Evolutionary conservation across 1,140 invertebrate genomes (phyloP), one percentile per base, ranked within the genome.

Genomic region (Polypedilum pembai): DNA sequence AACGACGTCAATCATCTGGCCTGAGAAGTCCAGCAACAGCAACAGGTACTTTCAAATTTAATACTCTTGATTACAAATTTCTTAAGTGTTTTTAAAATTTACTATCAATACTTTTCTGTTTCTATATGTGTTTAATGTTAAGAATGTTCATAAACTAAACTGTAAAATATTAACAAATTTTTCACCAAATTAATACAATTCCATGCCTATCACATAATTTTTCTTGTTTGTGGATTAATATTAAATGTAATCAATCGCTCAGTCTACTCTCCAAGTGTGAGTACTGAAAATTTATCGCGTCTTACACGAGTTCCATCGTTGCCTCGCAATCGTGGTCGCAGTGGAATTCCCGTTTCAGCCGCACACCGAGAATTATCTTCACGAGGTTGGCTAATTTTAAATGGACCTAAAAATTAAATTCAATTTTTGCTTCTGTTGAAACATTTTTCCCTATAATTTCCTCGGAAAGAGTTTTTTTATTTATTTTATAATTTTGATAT

Each of bases 251-350:
- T 33, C 5, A 33, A 56, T 56, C n/a, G n/a, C 1, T 56, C 8
- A 69, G 65, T 69, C 5, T 0, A 18, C 10, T 69, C 75, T 12
- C 72, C 74, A 56, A 75, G 83, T 83, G 85, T 85, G 81, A 87
- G 86, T 82, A 86, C 85, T 75, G 86, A 87, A 83, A 87, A 87
- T 80, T 83, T 87, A 76, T 74, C 79, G 18, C 33, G 82, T 73
- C 80, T 87, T 74, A 85, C 85, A 79, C 84, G 86, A 78, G 86
- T 83, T 76, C 86, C 86, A 77, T 87, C 86, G 75, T 83, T 88
- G 77, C 85, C 86, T 79, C 81, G 86, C 76, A 74, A 66, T 75
- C 85, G 85, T 76, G 85, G 86, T 78, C 85, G 82, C 73, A 83
- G 86, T 80, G 85, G 86, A 79, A 88, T 88, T 79, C 86, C 86